Evolutionary conservation across 2,888 invertebrate genomes (phyloP).

Genomic region (Cataglyphis cursor): DNA sequence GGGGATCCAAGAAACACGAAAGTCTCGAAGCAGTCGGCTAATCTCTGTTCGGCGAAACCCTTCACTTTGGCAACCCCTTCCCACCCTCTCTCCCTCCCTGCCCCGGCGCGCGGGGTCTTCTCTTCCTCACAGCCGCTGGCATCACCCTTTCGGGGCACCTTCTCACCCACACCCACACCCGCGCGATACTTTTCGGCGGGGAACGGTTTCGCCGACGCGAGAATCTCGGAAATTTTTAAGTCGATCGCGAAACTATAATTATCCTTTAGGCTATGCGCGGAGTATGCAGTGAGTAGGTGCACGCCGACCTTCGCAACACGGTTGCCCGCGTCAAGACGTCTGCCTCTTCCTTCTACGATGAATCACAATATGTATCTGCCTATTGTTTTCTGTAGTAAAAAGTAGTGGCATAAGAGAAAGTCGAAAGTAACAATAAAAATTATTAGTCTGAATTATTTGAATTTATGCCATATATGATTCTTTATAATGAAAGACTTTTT

Average conservation of each 20-base stretch:
- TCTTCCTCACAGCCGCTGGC: conserved; percentile 39
- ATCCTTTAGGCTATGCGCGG: conserved; percentile 80
- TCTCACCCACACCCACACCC: conserved; percentile 67
- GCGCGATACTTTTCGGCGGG: conserved; percentile 68
- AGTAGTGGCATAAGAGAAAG: not conserved
- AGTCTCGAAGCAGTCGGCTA: conserved; percentile 80
- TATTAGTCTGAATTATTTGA: not conserved
- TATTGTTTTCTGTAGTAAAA: not conserved
- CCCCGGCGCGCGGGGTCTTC: conserved; percentile 34
- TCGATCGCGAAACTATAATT: conserved; percentile 83
- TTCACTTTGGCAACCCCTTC: conserved; percentile 77
- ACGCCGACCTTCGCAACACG: conserved; percentile 35
- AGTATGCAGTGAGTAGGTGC: conserved; percentile 74
- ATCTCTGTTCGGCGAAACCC: conserved; percentile 83
- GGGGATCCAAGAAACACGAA: conserved; percentile 85
- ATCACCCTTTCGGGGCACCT: conserved; percentile 49
- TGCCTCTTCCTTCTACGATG: conserved; percentile 58
- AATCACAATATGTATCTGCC: not conserved
- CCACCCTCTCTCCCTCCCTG: conserved; percentile 24
- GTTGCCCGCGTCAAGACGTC: conserved; percentile 36
- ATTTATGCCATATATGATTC: not conserved
- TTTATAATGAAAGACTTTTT: not conserved
- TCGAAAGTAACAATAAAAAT: not conserved
- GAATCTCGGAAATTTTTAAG: conserved; percentile 80
- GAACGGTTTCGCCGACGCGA: conserved; percentile 60